Evolutionary conservation across 2,113 vertebrate genomes (phyloP).

Genomic region (Murina feae): DNA sequence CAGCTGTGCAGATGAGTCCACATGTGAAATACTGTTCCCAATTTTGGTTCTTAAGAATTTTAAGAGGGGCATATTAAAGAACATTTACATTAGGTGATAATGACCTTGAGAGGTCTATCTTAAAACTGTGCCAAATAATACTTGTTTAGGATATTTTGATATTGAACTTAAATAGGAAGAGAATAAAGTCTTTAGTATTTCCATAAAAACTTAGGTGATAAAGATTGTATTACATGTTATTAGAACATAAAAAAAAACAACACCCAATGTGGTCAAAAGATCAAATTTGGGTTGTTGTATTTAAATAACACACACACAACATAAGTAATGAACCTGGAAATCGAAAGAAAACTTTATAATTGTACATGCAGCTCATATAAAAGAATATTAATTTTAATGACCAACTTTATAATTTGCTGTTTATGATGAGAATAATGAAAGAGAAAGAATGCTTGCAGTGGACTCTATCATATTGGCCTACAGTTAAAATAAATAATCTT

Average conservation of each 20-base stretch:
- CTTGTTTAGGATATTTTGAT: background rate
- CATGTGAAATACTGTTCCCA: background rate
- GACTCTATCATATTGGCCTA: background rate
- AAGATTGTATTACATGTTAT: background rate
- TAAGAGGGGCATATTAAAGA: background rate
- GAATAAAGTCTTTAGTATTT: background rate
- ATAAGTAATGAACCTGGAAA: background rate
- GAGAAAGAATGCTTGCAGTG: background rate
- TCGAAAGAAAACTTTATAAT: background rate
- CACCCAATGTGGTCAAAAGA: background rate
- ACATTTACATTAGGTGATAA: background rate
- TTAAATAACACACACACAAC: background rate
- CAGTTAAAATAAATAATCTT: background rate
- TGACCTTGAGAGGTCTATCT: background rate
- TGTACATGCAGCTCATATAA: background rate
- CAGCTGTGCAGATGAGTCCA: background rate
- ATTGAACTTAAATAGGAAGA: background rate
- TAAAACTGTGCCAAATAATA: background rate
- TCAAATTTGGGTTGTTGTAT: background rate
- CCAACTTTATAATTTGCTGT: background rate
- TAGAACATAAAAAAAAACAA: background rate
- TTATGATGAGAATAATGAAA: background rate
- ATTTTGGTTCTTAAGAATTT: background rate
- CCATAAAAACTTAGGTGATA: background rate
- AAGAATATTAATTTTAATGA: background rate